These are phyloP conservation scores for Cetonia aurata DNA, from an alignment of 2,888 invertebrate species.

Conservation along the genomic window DNA sequence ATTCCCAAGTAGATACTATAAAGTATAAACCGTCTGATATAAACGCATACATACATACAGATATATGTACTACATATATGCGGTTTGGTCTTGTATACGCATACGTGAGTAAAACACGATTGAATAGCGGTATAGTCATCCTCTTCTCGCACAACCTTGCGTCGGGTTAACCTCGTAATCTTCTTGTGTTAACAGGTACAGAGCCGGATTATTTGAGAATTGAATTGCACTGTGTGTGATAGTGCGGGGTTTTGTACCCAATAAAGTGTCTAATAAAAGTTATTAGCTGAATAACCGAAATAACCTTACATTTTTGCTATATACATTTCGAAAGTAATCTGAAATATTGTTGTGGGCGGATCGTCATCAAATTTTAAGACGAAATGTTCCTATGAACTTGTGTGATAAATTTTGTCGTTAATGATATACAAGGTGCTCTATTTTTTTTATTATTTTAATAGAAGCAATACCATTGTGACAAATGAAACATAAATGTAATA, in stretches of 20 bases:
- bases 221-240: neutral
- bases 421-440: no score
- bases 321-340: neutral
- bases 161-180: conserved; percentile 20
- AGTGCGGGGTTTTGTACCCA: neutral
- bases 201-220: conserved; percentile 4
- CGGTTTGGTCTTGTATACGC: no score
- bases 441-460: no score
- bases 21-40: neutral
- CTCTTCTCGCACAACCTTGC: conserved; percentile 32
- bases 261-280: no score
- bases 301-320: no score
- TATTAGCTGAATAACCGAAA: no score
- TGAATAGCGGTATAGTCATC: conserved; percentile 17
- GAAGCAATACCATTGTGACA: no score
- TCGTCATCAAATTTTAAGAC: no score
- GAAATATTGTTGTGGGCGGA: neutral
- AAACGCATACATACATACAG: neutral
- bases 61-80: no score
- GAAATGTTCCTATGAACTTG: no score
- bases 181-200: conserved; percentile 14
- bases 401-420: no score
- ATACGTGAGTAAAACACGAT: conserved; percentile 7
- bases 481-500: no score
- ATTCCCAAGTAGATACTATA: conserved; percentile 6